Percentiles rank a stretch among this genome's conserved stretches.
Evolutionary conservation across 2,888 invertebrate genomes (phyloP).

Genomic region (Archaeoteleia sp.): DNA sequence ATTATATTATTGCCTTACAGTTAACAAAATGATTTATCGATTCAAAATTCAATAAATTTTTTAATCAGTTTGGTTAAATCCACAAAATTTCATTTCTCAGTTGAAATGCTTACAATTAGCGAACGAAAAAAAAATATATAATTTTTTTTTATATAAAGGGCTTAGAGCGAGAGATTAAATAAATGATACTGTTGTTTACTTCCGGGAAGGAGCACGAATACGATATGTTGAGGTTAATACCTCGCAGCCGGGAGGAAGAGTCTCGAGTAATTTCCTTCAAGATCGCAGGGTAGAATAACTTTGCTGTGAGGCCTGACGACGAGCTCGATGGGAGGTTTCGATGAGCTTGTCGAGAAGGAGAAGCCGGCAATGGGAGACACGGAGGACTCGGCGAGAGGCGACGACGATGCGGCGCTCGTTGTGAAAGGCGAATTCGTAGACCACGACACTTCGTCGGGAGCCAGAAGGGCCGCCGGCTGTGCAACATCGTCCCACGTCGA

Average conservation of each 20-base stretch:
- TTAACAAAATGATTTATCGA: too few relatives aligned
- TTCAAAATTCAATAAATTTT: too few relatives aligned
- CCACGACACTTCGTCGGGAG: constrained; percentile 69
- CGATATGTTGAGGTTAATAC: constrained; percentile 56
- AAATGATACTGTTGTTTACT: constrained; percentile 23
- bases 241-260: constrained; percentile 67
- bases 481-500: constrained; percentile 63
- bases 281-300: constrained; percentile 71
- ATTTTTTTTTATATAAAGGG: too few relatives aligned
- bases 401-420: constrained; percentile 58
- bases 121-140: too few relatives aligned
- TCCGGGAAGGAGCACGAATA: constrained; percentile 1
- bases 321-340: constrained; percentile 66
- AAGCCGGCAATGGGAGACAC: constrained; percentile 52
- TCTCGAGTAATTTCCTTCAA: constrained; percentile 70
- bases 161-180: constrained; percentile 20
- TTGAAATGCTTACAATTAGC: too few relatives aligned
- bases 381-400: constrained; percentile 52
- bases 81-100: too few relatives aligned
- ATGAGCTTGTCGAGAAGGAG: constrained; percentile 56
- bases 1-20: too few relatives aligned
- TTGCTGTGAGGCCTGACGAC: constrained; percentile 71
- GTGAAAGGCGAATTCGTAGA: constrained; percentile 63
- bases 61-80: too few relatives aligned
- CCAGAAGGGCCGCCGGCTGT: constrained; percentile 70